Percentiles rank a stretch among this genome's conserved stretches.
Evolutionary conservation across 2,888 invertebrate species (phyloP).

Genomic region (Bellardia bayeri): DNA sequence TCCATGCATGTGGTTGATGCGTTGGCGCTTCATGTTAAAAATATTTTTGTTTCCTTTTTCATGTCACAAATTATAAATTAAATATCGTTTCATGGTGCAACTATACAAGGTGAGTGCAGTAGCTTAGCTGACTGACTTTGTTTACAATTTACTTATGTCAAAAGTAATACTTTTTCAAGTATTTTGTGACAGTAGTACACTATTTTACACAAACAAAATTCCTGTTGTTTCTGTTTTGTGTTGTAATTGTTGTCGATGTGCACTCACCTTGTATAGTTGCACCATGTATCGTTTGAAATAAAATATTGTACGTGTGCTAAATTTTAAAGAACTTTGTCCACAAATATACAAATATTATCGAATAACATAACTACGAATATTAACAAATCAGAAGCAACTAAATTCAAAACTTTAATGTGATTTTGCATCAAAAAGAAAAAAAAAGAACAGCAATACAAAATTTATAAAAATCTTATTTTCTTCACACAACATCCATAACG

Average conservation of each 20-base stretch:
- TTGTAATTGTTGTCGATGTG: too few species aligned
- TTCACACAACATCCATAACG: slow-evolving; percentile 14
- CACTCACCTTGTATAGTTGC: too few species aligned
- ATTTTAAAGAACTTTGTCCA: not conserved
- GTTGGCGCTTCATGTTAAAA: slow-evolving; percentile 22
- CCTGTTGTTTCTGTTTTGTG: too few species aligned
- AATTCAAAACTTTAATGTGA: slow-evolving; percentile 18
- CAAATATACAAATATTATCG: not conserved
- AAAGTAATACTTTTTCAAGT: too few species aligned
- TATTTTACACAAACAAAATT: too few species aligned
- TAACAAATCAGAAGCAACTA: slow-evolving; percentile 7
- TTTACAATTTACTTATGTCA: too few species aligned
- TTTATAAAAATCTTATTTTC: not conserved
- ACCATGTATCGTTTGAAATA: slow-evolving; percentile 8
- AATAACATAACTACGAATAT: slow-evolving; percentile 12
- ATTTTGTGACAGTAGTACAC: too few species aligned
- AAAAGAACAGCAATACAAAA: not conserved
- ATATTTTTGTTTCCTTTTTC: not conserved
- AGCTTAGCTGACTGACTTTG: too few species aligned
- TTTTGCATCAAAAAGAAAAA: not conserved
- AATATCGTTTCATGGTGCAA: too few species aligned
- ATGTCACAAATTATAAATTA: not conserved
- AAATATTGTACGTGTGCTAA: slow-evolving; percentile 46
- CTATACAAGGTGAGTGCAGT: too few species aligned
- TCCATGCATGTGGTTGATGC: not conserved